Evolutionary conservation across 2,888 invertebrate genomes (phyloP), one percentile per base, ranked within the genome.

Genomic region (Dusona sp.): DNA sequence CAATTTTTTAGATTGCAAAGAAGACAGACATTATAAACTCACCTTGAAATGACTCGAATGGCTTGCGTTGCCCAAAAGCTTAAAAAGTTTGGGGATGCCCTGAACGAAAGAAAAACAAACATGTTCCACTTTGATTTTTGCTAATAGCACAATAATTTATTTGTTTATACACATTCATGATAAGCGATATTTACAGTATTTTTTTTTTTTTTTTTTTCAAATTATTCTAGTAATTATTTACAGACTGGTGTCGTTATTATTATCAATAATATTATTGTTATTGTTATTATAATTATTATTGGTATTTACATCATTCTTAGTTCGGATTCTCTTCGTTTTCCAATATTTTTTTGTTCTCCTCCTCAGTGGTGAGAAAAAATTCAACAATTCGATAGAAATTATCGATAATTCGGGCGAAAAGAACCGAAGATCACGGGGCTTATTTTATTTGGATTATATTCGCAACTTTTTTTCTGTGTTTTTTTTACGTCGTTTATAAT

Each of bases 111-210:
- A 29, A 22, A 79, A 45, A 45, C 42, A 16, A 51, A 25, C 8
- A 16, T n/a, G 61, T 51, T 61, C 61, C 1, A 78, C 54, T 73
- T 81, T 73, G 54, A 84, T 86, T 48, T 85, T 86, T 83, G 79
- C 81, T 87, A 87, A 88, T 89, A 84, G 88, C 89, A 91, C 92
- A 92, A 93, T 92, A 92, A 93, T 92, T 93, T 92, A 93, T 91
- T 93, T 89, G 81, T 90, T 92, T 92, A 91, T 92, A 91, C 92
- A 93, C 92, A 93, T 91, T 90, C 87, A 92, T 90, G 89, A 84
- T 90, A 90, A 90, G 89, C 90, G 89, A 88, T 93, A 94, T 94
- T 92, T 94, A 94, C 94, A 93, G 88, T 87, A 92, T 91, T 93
- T 92, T 91, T 92, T 33, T 79, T 87, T 89, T 83, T 87, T 86